Base-by-base conservation (phyloP, 1,140 invertebrate species). In the Lordiphosa mommai region DNA sequence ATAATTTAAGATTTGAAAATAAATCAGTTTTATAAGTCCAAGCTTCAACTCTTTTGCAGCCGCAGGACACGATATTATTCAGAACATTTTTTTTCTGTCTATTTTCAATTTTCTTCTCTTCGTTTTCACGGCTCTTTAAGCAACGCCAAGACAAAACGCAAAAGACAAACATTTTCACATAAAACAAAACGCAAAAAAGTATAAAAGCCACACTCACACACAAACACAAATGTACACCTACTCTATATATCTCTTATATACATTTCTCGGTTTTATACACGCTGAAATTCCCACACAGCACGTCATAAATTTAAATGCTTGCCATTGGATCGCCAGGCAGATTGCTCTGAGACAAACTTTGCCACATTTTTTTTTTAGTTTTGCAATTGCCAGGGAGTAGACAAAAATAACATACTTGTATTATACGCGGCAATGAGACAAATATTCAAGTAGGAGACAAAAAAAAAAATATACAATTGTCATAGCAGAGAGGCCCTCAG, bases 281-380 rank as follows among this genome's bases (percentile, higher is more conserved):
- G 34, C 49, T 32, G 65, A 66, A 61, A 84, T 84, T 82, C 76
- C 77, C 76, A 72, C 48, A 72, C 59, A 80, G 55, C 61, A 56
- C 68, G 56, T 72, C 72, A 82, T 82, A 82, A 82, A 82, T 82
- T 82, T 77, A 71, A 77, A 84, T 70, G 65, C 61, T 61, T 57
- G 61, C 65, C 61, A 49, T 49, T 49, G 47, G 23, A 27, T 48
- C 36, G 53, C 58, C 50, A 56, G 73, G 59, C 52, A 80, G 76
- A 82, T 80, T 76, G 74, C 74, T 56, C 76, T 50, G 74, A 80
- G 76, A 65, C 58, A 82, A 82, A 72, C 71, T 84, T 82, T 72
- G 71, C 58, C 77, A 82, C 84, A 82, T 57, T 52, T 55, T 68
- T 72, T 61, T 52, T 73, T 50, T 52, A 61, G 70, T 38, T 60